Conservation (phyloP, 2,888 invertebrate species). For the Drosophila anomelani region DNA sequence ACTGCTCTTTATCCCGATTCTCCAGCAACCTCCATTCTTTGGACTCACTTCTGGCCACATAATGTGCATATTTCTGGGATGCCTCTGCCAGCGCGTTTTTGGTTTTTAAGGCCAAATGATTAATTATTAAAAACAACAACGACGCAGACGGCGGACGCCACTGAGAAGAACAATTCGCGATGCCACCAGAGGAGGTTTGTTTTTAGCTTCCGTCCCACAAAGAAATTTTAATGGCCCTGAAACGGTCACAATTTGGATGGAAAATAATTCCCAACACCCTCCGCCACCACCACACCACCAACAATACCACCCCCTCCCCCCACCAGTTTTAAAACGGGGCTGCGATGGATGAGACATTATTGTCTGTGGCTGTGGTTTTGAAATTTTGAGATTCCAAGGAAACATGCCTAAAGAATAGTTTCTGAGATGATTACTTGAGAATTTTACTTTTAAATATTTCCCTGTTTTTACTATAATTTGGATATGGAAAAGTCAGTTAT, state of each 20-base stretch:
- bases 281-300: too few relatives aligned
- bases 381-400: slow-evolving; percentile 14
- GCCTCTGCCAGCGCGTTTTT: slow-evolving; percentile 18
- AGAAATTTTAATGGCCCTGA: slow-evolving; percentile 63
- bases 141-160: slow-evolving; percentile 24
- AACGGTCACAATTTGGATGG: slow-evolving; percentile 24
- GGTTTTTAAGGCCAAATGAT: slow-evolving; percentile 68
- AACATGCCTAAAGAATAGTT: neutral
- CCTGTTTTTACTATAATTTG: neutral
- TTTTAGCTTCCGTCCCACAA: slow-evolving; percentile 40
- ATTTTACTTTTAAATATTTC: neutral
- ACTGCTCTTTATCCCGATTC: neutral
- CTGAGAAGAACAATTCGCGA: slow-evolving; percentile 30
- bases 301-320: neutral
- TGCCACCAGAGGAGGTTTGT: slow-evolving; percentile 17
- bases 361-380: slow-evolving; percentile 14
- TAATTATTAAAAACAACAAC: slow-evolving; percentile 72
- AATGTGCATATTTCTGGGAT: slow-evolving; percentile 54
- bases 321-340: neutral
- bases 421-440: neutral
- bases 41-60: slow-evolving; percentile 29
- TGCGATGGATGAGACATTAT: neutral
- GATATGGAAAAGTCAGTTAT: too few relatives aligned
- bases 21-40: slow-evolving; percentile 12
- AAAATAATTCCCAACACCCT: neutral